phyloP scores from a whole-genome alignment of 35 echinoderm and acorn worm species.

The Hemicentrotus pulcherrimus region DNA sequence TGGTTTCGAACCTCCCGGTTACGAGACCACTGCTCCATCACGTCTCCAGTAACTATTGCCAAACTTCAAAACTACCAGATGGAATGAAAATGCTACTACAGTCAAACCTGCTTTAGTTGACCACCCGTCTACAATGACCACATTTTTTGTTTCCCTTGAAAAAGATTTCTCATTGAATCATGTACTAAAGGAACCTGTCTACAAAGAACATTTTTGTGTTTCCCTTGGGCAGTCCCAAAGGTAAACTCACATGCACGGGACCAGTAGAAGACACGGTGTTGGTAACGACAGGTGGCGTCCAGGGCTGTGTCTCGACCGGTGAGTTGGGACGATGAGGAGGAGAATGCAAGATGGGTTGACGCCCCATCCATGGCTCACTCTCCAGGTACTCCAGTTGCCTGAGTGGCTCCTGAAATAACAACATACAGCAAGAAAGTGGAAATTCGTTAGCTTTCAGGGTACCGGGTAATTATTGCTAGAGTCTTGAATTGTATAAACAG shows the following conservation, averaged over 20 bases:
- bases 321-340: neutral
- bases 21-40: too few relatives aligned
- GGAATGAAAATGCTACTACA: too few relatives aligned
- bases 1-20: too few relatives aligned
- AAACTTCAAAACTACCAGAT: too few relatives aligned
- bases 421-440: neutral
- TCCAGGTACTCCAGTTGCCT: constrained; percentile 48
- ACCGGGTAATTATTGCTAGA: neutral
- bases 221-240: too few relatives aligned
- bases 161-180: too few relatives aligned
- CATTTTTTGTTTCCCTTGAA: too few relatives aligned
- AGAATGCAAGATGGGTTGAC: constrained; percentile 8
- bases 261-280: neutral
- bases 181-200: too few relatives aligned
- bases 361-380: constrained; percentile 42
- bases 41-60: too few relatives aligned
- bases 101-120: too few relatives aligned
- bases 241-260: neutral
- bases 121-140: too few relatives aligned
- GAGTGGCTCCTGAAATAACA: neutral
- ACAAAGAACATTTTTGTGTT: too few relatives aligned
- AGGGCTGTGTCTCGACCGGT: neutral
- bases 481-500: neutral
- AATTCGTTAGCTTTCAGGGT: neutral
- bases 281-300: neutral